These are phyloP conservation scores for Sceloporus tristichus DNA, from an alignment of 2,113 vertebrate species.

Conservation along the genomic window DNA sequence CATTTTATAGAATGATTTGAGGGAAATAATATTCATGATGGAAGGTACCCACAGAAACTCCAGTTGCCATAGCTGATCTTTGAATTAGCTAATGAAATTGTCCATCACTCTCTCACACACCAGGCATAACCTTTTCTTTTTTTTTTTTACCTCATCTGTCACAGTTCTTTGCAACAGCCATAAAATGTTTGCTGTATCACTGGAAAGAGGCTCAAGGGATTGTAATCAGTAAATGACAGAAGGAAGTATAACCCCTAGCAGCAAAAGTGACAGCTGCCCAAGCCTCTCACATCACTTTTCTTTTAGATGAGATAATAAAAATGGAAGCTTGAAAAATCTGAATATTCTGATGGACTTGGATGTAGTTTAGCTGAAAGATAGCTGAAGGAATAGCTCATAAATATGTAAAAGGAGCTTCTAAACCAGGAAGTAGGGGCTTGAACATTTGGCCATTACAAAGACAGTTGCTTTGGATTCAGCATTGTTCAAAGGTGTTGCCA, in stretches of 20 bases:
- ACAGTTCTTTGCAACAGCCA: not conserved
- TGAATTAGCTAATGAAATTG: not conserved
- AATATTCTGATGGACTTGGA: too few species aligned
- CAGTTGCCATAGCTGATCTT: not conserved
- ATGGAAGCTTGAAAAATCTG: not conserved
- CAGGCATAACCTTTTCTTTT: not conserved
- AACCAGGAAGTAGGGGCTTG: not conserved
- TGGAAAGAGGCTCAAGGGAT: not conserved
- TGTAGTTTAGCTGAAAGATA: not conserved
- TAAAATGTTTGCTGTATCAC: not conserved
- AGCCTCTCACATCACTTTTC: not conserved
- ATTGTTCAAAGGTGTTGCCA: too few species aligned
- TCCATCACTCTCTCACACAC: not conserved
- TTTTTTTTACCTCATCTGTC: conserved; percentile 1
- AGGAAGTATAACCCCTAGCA: not conserved
- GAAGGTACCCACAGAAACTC: not conserved
- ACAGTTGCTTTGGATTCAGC: not conserved
- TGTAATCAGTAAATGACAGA: not conserved
- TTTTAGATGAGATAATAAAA: not conserved
- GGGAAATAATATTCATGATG: not conserved
- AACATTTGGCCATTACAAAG: not conserved
- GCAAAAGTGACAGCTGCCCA: not conserved
- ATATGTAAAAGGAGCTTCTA: not conserved
- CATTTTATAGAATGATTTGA: not conserved
- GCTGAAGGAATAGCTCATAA: not conserved